Evolutionary conservation across 2,888 invertebrate species (phyloP).

Genomic region (Petrolisthes manimaculis): DNA sequence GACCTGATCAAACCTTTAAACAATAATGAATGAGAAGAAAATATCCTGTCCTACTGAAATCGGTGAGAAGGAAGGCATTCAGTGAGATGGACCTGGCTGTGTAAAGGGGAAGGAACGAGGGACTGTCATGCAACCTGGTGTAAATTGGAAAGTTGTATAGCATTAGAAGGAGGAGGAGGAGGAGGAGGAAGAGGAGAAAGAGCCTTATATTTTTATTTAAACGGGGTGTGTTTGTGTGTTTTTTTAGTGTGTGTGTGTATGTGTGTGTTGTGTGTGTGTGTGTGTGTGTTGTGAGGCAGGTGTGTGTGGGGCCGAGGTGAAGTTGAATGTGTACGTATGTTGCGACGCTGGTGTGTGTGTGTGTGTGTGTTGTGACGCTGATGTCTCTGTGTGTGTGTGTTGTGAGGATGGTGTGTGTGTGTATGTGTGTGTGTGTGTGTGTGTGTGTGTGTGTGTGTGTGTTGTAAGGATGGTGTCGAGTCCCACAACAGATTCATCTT

Average conservation of each 20-base stretch:
- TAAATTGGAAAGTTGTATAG: background rate
- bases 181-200: background rate
- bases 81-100: background rate
- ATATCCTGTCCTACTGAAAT: too few relatives aligned
- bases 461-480: background rate
- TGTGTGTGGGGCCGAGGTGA: background rate
- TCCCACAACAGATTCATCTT: background rate
- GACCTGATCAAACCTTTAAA: too few relatives aligned
- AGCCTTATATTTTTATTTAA: background rate
- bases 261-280: conserved; percentile 11
- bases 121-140: background rate
- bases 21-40: too few relatives aligned
- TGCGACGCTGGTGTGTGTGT: conserved; percentile 12
- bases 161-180: background rate
- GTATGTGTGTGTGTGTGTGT: conserved; percentile 14
- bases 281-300: background rate
- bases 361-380: conserved; percentile 7
- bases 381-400: conserved; percentile 24
- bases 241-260: background rate
- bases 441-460: background rate
- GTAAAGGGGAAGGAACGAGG: background rate
- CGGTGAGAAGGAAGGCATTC: too few relatives aligned
- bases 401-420: background rate
- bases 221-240: background rate
- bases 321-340: background rate